Evolutionary conservation across 2,797 vertebrate species (phyloP).

Genomic region (Sandelia bainsii): DNA sequence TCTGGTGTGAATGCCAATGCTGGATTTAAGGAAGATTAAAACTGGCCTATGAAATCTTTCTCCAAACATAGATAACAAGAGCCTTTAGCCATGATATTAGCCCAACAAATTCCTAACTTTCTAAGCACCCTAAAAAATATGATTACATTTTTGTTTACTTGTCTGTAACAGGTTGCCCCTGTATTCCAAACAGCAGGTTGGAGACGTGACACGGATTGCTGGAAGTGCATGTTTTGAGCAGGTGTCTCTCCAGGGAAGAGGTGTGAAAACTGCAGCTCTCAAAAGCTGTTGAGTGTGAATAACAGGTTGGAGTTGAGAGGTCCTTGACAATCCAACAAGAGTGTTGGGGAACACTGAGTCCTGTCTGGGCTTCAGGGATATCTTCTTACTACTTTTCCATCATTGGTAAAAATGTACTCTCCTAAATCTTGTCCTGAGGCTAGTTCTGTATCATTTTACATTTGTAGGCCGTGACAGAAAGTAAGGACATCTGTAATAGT

Average conservation of each 20-base stretch:
- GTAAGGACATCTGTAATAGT: conserved; percentile 16
- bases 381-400: conserved; percentile 18
- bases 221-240: conserved; percentile 7
- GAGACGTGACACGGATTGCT: conserved; percentile 8
- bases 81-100: not conserved
- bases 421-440: conserved; percentile 43
- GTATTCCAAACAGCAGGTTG: not conserved
- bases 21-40: conserved; percentile 5
- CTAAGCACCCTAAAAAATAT: not conserved
- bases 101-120: not conserved
- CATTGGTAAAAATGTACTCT: conserved; percentile 29
- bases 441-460: conserved; percentile 35
- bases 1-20: not conserved
- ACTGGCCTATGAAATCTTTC: not conserved
- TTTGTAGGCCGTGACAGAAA: conserved; percentile 22
- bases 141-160: not conserved
- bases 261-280: conserved; percentile 25
- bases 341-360: conserved; percentile 20
- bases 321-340: conserved; percentile 37
- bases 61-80: not conserved
- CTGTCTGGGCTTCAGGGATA: conserved; percentile 19
- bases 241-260: conserved; percentile 25
- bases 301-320: conserved; percentile 24
- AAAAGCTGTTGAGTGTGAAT: conserved; percentile 26
- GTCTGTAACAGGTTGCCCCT: not conserved